A percentile compares a stretch with the other conserved stretches of the same genome.
phyloP scores from a whole-genome alignment of 2,797 vertebrate genomes.

The Chlorospingus flavigularis region DNA sequence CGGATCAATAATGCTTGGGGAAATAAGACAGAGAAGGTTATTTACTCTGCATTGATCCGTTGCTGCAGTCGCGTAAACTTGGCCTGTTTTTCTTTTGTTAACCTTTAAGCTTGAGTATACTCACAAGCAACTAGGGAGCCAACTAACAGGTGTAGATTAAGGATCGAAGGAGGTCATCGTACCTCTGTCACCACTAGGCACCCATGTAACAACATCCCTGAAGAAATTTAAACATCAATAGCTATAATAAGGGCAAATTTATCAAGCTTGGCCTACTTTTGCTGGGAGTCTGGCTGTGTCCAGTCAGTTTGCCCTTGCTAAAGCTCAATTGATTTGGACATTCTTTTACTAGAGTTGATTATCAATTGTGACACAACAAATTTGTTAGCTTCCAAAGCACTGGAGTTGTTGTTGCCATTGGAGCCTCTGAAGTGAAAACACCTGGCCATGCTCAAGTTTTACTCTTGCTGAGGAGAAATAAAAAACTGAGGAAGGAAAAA shows the following conservation, averaged over 20 bases:
- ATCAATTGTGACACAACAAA: slow-evolving; percentile 88
- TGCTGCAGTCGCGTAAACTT: slow-evolving; percentile 87
- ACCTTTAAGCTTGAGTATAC: slow-evolving; percentile 97
- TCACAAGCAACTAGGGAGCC: slow-evolving; percentile 93
- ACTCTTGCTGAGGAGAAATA: not conserved
- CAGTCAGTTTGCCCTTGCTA: slow-evolving; percentile 79
- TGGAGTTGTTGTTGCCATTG: slow-evolving; percentile 50
- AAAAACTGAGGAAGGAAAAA: not conserved
- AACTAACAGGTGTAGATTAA: slow-evolving; percentile 99
- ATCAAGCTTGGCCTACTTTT: slow-evolving; percentile 82
- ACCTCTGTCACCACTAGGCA: slow-evolving; percentile 89
- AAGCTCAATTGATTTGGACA: slow-evolving; percentile 87
- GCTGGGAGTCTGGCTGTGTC: slow-evolving; percentile 76
- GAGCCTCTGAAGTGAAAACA: slow-evolving; percentile 73
- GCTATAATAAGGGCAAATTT: slow-evolving; percentile 91
- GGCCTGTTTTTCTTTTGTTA: slow-evolving; percentile 99
- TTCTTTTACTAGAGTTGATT: slow-evolving; percentile 86
- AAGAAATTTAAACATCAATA: slow-evolving; percentile 94
- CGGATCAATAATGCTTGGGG: slow-evolving; percentile 96
- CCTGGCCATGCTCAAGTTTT: slow-evolving; percentile 59
- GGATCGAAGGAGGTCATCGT: slow-evolving; percentile 93
- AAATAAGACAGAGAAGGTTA: slow-evolving; percentile 99
- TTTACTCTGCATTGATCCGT: slow-evolving; percentile 99
- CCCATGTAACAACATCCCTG: slow-evolving; percentile 88
- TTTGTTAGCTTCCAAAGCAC: slow-evolving; percentile 83